Evolutionary conservation across 2,113 vertebrate genomes (phyloP).

Genomic region (Brachyhypopomus gauderio): DNA sequence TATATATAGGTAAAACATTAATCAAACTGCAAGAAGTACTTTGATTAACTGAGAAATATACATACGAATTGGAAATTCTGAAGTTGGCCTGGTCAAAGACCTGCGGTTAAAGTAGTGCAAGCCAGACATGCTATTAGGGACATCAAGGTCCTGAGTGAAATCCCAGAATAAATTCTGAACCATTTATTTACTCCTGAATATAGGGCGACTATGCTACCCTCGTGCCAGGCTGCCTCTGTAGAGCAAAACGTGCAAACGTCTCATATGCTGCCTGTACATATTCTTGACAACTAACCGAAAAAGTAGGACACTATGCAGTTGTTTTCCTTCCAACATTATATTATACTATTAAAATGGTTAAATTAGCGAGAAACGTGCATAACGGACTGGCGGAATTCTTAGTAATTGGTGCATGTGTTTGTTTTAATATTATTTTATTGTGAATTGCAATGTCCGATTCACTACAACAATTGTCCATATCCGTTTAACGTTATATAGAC

Average conservation of each 20-base stretch:
- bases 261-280: background rate
- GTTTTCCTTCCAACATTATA: background rate
- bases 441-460: too few relatives aligned
- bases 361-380: too few relatives aligned
- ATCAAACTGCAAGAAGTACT: background rate
- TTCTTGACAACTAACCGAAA: background rate
- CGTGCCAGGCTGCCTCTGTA: background rate
- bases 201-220: background rate
- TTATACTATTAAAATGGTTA: background rate
- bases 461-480: too few relatives aligned
- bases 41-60: background rate
- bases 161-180: conserved; percentile 13
- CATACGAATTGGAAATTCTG: background rate
- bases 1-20: background rate
- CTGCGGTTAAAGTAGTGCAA: conserved; percentile 16
- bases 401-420: background rate
- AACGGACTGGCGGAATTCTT: too few relatives aligned
- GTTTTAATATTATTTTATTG: background rate
- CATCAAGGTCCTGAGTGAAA: conserved; percentile 9
- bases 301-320: background rate
- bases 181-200: conserved; percentile 4
- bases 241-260: background rate
- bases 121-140: conserved; percentile 4
- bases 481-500: background rate
- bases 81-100: background rate